These are phyloP conservation scores for Halictus ligatus DNA, from an alignment of 2,888 invertebrate genomes.

Conservation along the genomic window DNA sequence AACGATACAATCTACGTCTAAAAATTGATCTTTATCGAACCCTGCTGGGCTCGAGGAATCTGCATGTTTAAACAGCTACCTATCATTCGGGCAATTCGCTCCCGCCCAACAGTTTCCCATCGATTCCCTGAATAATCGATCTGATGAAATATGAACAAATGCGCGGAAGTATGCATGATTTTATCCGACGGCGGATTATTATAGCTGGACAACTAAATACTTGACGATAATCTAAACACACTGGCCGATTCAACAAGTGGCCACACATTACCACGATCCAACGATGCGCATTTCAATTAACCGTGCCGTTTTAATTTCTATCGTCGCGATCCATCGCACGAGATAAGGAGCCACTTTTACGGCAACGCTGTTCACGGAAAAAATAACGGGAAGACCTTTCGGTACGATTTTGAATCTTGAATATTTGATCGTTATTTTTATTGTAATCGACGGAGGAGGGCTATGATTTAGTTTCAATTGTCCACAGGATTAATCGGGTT, in stretches of 20 bases:
- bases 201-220: not conserved
- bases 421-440: not conserved
- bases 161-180: not conserved
- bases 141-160: not conserved
- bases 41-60: not conserved
- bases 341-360: not conserved
- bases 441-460: not conserved
- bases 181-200: not conserved
- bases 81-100: not conserved
- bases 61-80: not conserved
- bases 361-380: not conserved
- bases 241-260: conserved; percentile 5
- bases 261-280: not conserved
- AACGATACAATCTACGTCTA: not conserved
- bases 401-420: not conserved
- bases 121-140: not conserved
- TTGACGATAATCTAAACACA: not conserved
- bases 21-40: not conserved
- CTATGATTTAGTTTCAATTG: not conserved
- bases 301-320: not conserved
- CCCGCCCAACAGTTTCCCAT: not conserved
- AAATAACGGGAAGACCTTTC: not conserved
- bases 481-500: not conserved
- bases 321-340: not conserved
- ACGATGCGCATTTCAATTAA: not conserved